Conservation (phyloP, 2,888 invertebrate species). For the Cheilosia soror region DNA sequence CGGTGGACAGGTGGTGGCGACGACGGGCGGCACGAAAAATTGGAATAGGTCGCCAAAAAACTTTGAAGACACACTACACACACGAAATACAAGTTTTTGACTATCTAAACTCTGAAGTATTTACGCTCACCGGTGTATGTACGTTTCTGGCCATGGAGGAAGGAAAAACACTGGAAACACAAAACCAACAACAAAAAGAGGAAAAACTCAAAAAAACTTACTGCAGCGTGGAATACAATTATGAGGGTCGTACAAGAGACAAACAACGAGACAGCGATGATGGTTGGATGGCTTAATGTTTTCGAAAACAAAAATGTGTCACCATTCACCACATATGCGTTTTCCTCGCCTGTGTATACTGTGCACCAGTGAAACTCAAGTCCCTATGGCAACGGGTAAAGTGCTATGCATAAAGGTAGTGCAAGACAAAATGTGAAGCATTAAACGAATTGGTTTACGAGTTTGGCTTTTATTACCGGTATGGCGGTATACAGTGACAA, state of each 20-base stretch:
- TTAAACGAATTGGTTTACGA: constrained; percentile 72
- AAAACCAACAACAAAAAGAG: constrained; percentile 35
- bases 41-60: constrained; percentile 74
- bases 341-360: constrained; percentile 25
- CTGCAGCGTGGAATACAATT: constrained; percentile 58
- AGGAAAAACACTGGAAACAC: constrained; percentile 12
- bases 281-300: constrained; percentile 28
- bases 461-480: constrained; percentile 64
- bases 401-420: not conserved
- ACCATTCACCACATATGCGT: constrained; percentile 47
- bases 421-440: constrained; percentile 51
- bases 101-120: not conserved
- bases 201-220: constrained; percentile 59
- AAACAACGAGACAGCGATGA: constrained; percentile 21
- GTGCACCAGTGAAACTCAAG: constrained; percentile 54
- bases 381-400: constrained; percentile 47
- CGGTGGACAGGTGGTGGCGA: constrained; percentile 50
- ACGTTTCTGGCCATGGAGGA: constrained; percentile 5
- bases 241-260: constrained; percentile 47
- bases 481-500: constrained; percentile 9
- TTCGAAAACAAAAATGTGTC: constrained; percentile 63
- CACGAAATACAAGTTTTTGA: constrained; percentile 24
- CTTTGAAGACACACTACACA: not conserved
- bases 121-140: not conserved
- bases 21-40: constrained; percentile 44